A percentile compares a stretch with the other conserved stretches of the same genome.
phyloP scores from a whole-genome alignment of 92 coral and sea anemone genomes.

The Umimayanthus kanabou region DNA sequence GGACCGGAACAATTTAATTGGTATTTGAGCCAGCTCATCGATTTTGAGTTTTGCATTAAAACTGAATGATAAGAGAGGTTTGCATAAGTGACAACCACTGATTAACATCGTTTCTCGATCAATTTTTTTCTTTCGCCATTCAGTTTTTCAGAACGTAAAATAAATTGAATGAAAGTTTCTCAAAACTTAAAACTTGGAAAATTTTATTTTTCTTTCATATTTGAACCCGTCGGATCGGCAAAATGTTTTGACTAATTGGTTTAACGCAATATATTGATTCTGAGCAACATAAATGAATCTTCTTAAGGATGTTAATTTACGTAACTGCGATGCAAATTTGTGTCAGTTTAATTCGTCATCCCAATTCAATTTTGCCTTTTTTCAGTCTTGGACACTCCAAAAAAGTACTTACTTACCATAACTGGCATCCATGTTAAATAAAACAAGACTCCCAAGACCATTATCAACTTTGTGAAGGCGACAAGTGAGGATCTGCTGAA shows the following conservation, averaged over 20 bases:
- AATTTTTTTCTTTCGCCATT: no score
- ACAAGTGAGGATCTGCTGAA: conserved; percentile 44
- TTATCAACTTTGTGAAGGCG: conserved; percentile 62
- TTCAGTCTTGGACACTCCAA: background rate
- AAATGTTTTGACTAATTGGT: background rate
- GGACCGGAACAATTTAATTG: background rate
- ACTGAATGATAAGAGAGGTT: background rate
- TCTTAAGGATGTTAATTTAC: background rate
- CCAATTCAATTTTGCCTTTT: background rate
- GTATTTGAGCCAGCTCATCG: background rate
- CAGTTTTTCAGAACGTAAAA: background rate
- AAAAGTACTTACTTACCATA: conserved; percentile 56
- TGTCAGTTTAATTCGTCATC: background rate
- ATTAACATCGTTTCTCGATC: background rate
- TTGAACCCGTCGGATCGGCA: background rate
- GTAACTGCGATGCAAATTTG: background rate
- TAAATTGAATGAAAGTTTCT: background rate
- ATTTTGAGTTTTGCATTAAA: background rate
- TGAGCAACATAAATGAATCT: background rate
- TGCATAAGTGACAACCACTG: background rate
- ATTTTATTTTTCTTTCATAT: no score
- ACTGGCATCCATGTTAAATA: conserved; percentile 76
- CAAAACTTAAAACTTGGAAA: no score
- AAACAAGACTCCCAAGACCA: conserved; percentile 59
- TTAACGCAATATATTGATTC: background rate